phyloP scores from a whole-genome alignment of 2,888 invertebrate genomes.

The Neuroscelio doddi region DNA sequence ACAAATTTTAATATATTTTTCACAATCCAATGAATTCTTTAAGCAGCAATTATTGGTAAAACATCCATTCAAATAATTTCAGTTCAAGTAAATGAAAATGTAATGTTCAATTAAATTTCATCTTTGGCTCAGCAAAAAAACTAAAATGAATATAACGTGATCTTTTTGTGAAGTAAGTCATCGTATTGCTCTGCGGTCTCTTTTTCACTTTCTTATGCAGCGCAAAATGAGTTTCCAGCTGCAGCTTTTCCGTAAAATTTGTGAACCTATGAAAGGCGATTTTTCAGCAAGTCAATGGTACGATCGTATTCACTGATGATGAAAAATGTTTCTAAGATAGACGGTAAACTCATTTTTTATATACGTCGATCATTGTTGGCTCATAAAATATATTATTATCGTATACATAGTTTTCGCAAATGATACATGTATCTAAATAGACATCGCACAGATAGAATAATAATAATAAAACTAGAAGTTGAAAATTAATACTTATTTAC shows the following conservation, averaged over 20 bases:
- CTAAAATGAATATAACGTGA: neutral
- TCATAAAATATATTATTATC: constrained; percentile 1
- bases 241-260: neutral
- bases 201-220: neutral
- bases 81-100: too few relatives aligned
- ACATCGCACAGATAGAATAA: too few relatives aligned
- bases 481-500: too few relatives aligned
- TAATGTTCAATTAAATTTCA: neutral
- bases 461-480: too few relatives aligned
- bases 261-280: neutral
- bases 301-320: neutral
- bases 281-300: neutral
- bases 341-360: neutral
- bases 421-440: too few relatives aligned
- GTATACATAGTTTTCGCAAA: too few relatives aligned
- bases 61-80: neutral
- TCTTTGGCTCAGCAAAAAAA: neutral
- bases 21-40: neutral
- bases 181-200: neutral
- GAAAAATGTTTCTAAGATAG: constrained; percentile 2
- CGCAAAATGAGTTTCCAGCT: constrained; percentile 6
- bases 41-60: neutral
- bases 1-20: neutral
- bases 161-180: neutral
- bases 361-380: neutral